Conservation (phyloP, 2,113 vertebrate genomes). For the Taxidea taxus region DNA sequence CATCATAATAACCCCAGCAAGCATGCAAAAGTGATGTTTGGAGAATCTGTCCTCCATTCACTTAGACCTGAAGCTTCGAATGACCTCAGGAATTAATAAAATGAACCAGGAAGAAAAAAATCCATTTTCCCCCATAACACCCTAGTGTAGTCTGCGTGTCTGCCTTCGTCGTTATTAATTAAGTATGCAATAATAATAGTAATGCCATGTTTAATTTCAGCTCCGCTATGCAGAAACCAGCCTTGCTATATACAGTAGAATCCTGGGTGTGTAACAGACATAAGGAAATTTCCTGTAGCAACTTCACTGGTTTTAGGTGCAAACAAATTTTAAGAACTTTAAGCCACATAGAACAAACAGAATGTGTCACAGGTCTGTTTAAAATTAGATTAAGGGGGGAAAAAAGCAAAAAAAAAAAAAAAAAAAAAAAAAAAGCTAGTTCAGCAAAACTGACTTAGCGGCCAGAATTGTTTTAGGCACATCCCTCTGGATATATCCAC, state of each 20-base stretch:
- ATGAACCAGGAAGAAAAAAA: background rate
- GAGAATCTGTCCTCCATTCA: background rate
- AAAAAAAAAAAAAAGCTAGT: background rate
- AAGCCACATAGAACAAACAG: background rate
- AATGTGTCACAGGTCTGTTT: background rate
- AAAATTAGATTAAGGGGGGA: background rate
- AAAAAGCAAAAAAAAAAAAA: background rate
- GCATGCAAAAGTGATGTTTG: background rate
- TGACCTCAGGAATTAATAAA: background rate
- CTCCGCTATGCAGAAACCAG: background rate
- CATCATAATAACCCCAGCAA: background rate
- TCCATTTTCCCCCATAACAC: background rate
- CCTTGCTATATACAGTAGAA: background rate
- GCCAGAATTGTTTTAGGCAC: background rate
- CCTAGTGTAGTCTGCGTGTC: background rate
- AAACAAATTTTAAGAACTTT: background rate
- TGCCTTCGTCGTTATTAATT: background rate
- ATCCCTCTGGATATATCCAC: background rate
- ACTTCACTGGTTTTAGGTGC: background rate
- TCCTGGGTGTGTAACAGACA: background rate
- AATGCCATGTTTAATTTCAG: background rate
- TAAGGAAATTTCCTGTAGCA: background rate
- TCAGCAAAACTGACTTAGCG: background rate
- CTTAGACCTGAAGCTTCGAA: background rate
- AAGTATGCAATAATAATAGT: background rate